Conservation (phyloP, 2,797 vertebrate species). For the Mus spretus region DNA sequence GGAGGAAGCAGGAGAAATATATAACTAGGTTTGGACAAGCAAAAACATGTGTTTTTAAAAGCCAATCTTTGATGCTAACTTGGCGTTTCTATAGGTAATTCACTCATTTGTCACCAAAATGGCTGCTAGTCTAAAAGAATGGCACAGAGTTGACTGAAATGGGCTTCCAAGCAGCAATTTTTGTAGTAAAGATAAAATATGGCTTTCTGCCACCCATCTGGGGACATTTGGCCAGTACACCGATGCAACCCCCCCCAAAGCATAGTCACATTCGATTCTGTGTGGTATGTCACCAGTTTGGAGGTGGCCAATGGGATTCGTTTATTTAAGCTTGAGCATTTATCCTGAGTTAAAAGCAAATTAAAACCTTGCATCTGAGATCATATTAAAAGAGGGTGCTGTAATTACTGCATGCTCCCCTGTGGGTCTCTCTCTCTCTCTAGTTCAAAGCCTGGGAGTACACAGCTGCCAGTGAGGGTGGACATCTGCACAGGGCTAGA, state of each 20-base stretch:
- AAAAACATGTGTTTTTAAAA: constrained; percentile 64
- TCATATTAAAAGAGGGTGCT: constrained; percentile 45
- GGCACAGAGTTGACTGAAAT: constrained; percentile 57
- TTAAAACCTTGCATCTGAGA: constrained; percentile 63
- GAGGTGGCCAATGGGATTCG: background rate
- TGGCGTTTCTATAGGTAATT: constrained; percentile 41
- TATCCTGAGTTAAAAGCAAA: constrained; percentile 65
- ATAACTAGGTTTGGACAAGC: constrained; percentile 56
- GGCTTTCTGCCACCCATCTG: constrained; percentile 59
- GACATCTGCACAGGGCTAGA: background rate
- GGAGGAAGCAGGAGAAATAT: background rate
- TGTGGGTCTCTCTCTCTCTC: background rate
- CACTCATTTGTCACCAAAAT: constrained; percentile 72
- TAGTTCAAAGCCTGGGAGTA: background rate
- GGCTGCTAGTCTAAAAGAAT: constrained; percentile 5
- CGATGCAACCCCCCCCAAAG: background rate
- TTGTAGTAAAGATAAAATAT: constrained; percentile 72
- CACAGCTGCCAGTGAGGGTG: background rate
- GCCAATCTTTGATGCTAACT: constrained; percentile 15
- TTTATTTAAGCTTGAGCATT: constrained; percentile 64
- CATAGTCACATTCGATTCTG: background rate
- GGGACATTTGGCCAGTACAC: background rate
- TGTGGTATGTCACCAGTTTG: background rate
- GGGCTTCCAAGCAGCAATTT: constrained; percentile 66
- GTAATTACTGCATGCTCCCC: constrained; percentile 18